phyloP scores from a whole-genome alignment of 2,888 invertebrate species.

The Acanthosepion pharaonis region DNA sequence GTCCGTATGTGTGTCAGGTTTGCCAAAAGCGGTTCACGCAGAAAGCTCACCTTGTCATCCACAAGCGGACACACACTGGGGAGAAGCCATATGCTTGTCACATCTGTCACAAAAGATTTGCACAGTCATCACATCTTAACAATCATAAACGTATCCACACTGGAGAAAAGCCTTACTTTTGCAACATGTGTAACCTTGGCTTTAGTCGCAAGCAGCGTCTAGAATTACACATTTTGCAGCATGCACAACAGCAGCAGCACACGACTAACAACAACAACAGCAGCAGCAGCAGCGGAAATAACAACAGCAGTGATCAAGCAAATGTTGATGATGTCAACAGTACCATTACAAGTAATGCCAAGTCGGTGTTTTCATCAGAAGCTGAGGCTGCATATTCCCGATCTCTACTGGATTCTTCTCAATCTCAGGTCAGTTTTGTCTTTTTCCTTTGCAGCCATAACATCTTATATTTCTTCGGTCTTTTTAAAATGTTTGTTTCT shows the following conservation, averaged over 20 bases:
- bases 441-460: background rate
- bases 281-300: conserved; percentile 41
- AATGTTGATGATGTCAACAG: conserved; percentile 45
- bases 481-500: no score
- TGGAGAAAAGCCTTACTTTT: conserved; percentile 61
- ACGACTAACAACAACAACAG: background rate
- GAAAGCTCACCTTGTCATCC: conserved; percentile 61
- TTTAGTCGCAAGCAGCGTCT: conserved; percentile 60
- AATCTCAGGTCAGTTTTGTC: conserved; percentile 34
- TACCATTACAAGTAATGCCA: background rate
- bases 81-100: conserved; percentile 62
- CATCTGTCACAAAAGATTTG: conserved; percentile 62
- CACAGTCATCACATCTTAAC: conserved; percentile 61
- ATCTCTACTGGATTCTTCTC: background rate
- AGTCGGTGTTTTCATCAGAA: background rate
- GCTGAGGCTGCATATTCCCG: background rate
- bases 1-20: conserved; percentile 57
- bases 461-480: background rate
- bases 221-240: conserved; percentile 58
- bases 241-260: conserved; percentile 49
- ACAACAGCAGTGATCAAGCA: conserved; percentile 23
- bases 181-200: conserved; percentile 59
- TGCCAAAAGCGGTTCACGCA: conserved; percentile 61
- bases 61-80: conserved; percentile 60
- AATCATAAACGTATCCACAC: conserved; percentile 62